Conservation (phyloP, 92 coral and sea anemone genomes). For the Pocillopora grandis region DNA sequence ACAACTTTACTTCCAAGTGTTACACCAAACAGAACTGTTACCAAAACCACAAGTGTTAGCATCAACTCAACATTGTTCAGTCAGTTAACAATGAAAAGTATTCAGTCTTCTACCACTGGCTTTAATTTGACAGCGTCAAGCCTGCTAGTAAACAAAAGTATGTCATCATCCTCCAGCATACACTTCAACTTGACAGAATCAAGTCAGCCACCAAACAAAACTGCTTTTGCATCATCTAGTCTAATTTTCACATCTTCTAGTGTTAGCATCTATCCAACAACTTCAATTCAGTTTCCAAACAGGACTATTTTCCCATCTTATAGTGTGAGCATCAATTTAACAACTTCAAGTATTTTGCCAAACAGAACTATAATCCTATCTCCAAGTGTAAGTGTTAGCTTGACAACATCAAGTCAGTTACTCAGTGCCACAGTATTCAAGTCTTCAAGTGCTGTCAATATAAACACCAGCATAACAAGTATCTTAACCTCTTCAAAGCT, state of each 20-base stretch:
- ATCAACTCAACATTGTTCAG: not conserved
- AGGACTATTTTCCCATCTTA: not conserved
- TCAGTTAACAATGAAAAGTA: not conserved
- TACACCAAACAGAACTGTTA: conserved; percentile 10
- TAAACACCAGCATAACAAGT: not conserved
- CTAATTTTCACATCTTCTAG: not conserved
- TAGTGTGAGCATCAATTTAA: not conserved
- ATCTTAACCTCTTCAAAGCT: conserved; percentile 20
- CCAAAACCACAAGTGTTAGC: not conserved
- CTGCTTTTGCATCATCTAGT: not conserved
- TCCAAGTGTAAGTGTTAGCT: not conserved
- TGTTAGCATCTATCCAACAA: not conserved
- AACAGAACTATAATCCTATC: conserved; percentile 2
- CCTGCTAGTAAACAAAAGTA: not conserved
- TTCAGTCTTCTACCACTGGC: not conserved
- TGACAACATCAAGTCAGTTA: not conserved
- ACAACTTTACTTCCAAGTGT: conserved; percentile 19
- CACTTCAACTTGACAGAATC: not conserved
- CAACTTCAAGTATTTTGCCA: not conserved
- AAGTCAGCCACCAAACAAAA: not conserved
- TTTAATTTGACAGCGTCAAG: not conserved
- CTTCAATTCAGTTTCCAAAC: conserved; percentile 1
- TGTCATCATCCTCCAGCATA: not conserved
- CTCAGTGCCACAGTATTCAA: not conserved
- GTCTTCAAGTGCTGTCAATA: conserved; percentile 5